A percentile compares a stretch with the other conserved stretches of the same genome.
Conservation (phyloP, 2,888 invertebrate genomes). For the Hypolimnas misippus region DNA sequence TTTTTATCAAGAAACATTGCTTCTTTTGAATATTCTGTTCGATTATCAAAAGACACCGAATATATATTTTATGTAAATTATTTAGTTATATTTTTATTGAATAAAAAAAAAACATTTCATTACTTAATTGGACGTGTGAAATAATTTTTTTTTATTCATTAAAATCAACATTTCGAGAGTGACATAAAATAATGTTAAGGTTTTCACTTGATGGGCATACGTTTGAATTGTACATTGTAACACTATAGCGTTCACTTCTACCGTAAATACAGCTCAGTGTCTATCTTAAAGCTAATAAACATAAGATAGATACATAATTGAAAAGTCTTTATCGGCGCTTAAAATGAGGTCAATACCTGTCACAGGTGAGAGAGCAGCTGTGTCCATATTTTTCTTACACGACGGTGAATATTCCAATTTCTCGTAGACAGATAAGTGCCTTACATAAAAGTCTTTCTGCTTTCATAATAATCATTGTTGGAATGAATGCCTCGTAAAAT, state of each 20-base stretch:
- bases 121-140: neutral
- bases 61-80: slow-evolving; percentile 1
- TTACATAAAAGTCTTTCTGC: slow-evolving; percentile 34
- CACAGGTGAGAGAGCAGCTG: slow-evolving; percentile 31
- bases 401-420: slow-evolving; percentile 24
- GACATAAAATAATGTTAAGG: neutral
- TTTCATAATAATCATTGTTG: slow-evolving; percentile 44
- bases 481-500: slow-evolving; percentile 60
- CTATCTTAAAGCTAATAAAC: neutral
- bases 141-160: no score
- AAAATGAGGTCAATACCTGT: slow-evolving; percentile 25
- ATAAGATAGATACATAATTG: slow-evolving; percentile 17
- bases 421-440: slow-evolving; percentile 29
- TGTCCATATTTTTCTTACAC: slow-evolving; percentile 29
- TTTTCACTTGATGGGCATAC: no score
- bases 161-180: neutral
- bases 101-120: neutral
- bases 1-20: neutral
- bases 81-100: neutral
- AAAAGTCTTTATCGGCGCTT: slow-evolving; percentile 17
- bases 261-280: neutral
- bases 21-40: neutral
- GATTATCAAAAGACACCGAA: slow-evolving; percentile 2
- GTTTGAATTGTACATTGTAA: no score
- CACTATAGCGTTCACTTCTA: neutral